Evolutionary conservation across 2,113 vertebrate genomes (phyloP).

Genomic region (Tetraodon nigroviridis): DNA sequence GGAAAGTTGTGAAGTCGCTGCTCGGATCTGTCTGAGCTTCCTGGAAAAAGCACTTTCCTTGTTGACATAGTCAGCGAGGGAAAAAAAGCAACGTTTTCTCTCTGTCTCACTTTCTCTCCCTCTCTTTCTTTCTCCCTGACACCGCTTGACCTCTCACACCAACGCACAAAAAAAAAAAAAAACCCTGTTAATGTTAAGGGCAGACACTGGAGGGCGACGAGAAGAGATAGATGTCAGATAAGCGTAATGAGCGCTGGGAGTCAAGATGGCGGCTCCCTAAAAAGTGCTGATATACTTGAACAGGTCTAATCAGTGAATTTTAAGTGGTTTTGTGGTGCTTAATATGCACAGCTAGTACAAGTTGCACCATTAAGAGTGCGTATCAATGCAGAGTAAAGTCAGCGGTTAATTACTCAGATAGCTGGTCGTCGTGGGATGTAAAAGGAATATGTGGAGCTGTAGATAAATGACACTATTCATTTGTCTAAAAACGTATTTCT

Average conservation of each 20-base stretch:
- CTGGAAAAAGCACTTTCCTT: conserved; percentile 11
- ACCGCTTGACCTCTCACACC: conserved; percentile 5
- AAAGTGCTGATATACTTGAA: conserved; percentile 80
- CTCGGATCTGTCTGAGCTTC: conserved; percentile 12
- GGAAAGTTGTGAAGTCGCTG: conserved; percentile 17
- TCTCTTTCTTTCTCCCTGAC: conserved; percentile 20
- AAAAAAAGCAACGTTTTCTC: conserved; percentile 9
- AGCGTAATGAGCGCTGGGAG: conserved; percentile 30
- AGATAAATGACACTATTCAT: not conserved
- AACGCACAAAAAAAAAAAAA: conserved; percentile 10
- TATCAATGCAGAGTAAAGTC: conserved; percentile 84
- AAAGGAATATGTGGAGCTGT: conserved; percentile 27
- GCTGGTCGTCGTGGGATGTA: conserved; percentile 62
- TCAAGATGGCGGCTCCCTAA: conserved; percentile 20
- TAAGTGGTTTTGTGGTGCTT: conserved; percentile 85
- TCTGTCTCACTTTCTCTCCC: no score
- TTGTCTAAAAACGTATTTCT: not conserved
- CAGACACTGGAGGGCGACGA: not conserved
- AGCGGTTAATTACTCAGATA: conserved; percentile 80
- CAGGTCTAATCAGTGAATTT: conserved; percentile 86
- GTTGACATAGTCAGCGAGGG: not conserved
- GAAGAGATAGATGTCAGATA: conserved; percentile 2
- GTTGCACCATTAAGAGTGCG: conserved; percentile 82
- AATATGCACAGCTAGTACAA: conserved; percentile 89
- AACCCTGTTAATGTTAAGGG: conserved; percentile 9